Conservation (phyloP, 1,140 invertebrate genomes). For the Spodoptera frugiperda region DNA sequence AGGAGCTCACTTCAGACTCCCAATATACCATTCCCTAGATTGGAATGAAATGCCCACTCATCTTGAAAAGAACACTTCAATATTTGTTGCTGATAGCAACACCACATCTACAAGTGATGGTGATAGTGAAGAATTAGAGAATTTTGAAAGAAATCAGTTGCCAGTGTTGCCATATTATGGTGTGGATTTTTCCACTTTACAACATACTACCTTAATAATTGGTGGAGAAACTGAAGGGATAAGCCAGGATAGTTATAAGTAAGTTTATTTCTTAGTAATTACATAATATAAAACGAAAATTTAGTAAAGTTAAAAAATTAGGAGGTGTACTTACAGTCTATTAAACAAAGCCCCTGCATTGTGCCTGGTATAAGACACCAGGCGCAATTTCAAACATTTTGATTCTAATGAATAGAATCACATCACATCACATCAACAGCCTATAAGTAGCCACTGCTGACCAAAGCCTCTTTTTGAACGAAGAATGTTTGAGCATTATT, state of each 20-base stretch:
- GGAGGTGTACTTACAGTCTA: too few relatives aligned
- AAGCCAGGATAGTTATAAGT: constrained; percentile 87
- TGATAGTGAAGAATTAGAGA: constrained; percentile 53
- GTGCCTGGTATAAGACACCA: too few relatives aligned
- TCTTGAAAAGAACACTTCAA: constrained; percentile 84
- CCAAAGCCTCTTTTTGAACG: too few relatives aligned
- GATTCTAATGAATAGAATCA: too few relatives aligned
- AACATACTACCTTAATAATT: constrained; percentile 89
- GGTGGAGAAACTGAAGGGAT: constrained; percentile 96
- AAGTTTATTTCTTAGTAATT: constrained; percentile 53
- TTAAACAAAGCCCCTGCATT: too few relatives aligned
- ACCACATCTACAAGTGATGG: constrained; percentile 60
- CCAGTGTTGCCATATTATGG: constrained; percentile 89
- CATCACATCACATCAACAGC: too few relatives aligned
- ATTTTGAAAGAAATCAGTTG: constrained; percentile 64
- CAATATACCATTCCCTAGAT: constrained; percentile 87
- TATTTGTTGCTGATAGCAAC: constrained; percentile 92
- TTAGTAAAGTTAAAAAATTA: too few relatives aligned
- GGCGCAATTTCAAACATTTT: too few relatives aligned
- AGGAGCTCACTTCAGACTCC: constrained; percentile 94
- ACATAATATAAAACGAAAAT: too few relatives aligned
- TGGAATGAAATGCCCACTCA: constrained; percentile 89
- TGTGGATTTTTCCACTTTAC: constrained; percentile 85
- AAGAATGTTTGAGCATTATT: too few relatives aligned
- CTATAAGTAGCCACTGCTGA: too few relatives aligned